These are phyloP conservation scores for Phengaris alcon DNA, from an alignment of 2,888 invertebrate genomes.

Conservation along the genomic window DNA sequence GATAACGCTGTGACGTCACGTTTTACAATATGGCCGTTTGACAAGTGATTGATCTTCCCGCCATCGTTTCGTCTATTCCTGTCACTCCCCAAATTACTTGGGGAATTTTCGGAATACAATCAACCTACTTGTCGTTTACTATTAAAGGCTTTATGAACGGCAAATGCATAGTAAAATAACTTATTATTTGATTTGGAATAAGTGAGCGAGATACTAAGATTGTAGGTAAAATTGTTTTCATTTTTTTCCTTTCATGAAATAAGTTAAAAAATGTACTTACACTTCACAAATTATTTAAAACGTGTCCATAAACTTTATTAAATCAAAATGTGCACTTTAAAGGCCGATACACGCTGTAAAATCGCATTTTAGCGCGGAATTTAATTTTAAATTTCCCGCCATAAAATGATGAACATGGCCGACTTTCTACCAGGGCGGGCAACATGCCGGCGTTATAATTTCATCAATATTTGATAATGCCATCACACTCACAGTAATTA, in stretches of 20 bases:
- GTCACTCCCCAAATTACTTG: constrained; percentile 22
- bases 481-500: constrained; percentile 25
- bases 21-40: constrained; percentile 12
- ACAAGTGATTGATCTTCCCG: constrained; percentile 13
- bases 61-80: constrained; percentile 13
- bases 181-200: too few species aligned
- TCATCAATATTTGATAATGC: constrained; percentile 26
- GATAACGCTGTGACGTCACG: constrained; percentile 10
- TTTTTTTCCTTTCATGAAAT: too few species aligned
- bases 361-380: constrained; percentile 8
- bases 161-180: too few species aligned
- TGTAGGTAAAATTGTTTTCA: too few species aligned
- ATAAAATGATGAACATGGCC: constrained; percentile 12
- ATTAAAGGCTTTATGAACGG: neutral
- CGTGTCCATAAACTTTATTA: neutral
- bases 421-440: neutral
- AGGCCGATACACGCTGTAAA: constrained; percentile 1
- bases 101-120: neutral
- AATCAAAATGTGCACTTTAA: constrained; percentile 5
- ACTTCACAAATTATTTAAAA: neutral
- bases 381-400: constrained; percentile 26
- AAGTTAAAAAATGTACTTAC: too few species aligned
- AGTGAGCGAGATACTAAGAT: too few species aligned
- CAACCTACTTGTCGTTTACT: neutral
- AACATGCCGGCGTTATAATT: constrained; percentile 11